Evolutionary conservation across 1,140 invertebrate genomes (phyloP).

Genomic region (Sinonovacula constricta): DNA sequence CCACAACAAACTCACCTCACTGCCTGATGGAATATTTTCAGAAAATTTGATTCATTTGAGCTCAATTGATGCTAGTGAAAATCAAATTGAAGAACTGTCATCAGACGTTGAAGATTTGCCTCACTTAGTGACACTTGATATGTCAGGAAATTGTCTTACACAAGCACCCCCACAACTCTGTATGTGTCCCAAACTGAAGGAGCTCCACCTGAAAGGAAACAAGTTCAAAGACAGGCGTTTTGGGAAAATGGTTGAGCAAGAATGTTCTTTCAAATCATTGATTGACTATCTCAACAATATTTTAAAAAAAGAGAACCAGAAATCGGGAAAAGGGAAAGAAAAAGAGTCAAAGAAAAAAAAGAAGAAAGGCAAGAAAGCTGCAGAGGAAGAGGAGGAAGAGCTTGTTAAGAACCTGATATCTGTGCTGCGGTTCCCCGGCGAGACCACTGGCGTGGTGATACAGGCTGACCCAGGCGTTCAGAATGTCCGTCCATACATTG

Average conservation of each 20-base stretch:
- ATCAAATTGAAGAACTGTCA: conserved; percentile 84
- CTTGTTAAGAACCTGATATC: conserved; percentile 71
- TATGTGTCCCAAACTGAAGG: conserved; percentile 85
- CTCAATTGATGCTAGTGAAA: conserved; percentile 84
- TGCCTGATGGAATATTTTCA: conserved; percentile 83
- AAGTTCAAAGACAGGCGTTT: conserved; percentile 85
- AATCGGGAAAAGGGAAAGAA: conserved; percentile 67
- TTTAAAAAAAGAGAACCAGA: conserved; percentile 78
- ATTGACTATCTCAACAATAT: conserved; percentile 71
- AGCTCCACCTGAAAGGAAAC: conserved; percentile 85
- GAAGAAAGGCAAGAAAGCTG: conserved; percentile 61
- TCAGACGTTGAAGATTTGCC: conserved; percentile 81
- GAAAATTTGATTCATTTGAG: conserved; percentile 83
- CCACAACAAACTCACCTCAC: conserved; percentile 83
- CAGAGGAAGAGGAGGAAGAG: conserved; percentile 60
- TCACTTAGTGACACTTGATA: conserved; percentile 85
- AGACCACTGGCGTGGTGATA: conserved; percentile 81
- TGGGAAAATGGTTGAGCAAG: conserved; percentile 82
- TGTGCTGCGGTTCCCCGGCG: conserved; percentile 80
- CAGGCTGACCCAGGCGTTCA: conserved; percentile 81
- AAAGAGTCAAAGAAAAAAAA: conserved; percentile 65
- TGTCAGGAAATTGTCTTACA: conserved; percentile 84
- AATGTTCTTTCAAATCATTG: conserved; percentile 72
- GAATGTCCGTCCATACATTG: conserved; percentile 84
- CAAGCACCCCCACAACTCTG: conserved; percentile 83